phyloP scores from a whole-genome alignment of 2,797 vertebrate species.

The Amniataba percoides region DNA sequence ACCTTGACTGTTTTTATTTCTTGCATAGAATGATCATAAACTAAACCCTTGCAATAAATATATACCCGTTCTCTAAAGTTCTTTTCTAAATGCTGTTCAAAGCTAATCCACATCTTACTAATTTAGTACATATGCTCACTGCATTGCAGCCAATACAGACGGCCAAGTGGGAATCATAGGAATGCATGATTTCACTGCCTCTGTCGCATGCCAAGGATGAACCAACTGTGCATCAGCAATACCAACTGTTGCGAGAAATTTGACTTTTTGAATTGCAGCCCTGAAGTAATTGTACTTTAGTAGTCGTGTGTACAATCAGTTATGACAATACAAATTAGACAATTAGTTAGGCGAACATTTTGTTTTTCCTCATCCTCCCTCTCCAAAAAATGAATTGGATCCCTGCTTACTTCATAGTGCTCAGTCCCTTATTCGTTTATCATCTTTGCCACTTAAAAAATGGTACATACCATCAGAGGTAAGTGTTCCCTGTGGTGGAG shows the following conservation, averaged over 20 bases:
- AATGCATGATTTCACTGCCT: slow-evolving; percentile 76
- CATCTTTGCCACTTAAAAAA: background rate
- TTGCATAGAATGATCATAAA: slow-evolving; percentile 15
- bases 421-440: background rate
- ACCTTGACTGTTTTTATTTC: background rate
- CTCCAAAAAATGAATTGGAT: background rate
- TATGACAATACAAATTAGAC: background rate
- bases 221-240: slow-evolving; percentile 57
- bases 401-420: slow-evolving; percentile 9
- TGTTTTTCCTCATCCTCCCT: slow-evolving; percentile 2
- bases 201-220: slow-evolving; percentile 54
- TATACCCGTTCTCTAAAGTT: slow-evolving; percentile 22
- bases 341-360: background rate
- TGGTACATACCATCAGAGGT: slow-evolving; percentile 90
- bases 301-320: slow-evolving; percentile 22
- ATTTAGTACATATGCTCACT: slow-evolving; percentile 67
- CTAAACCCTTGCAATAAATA: slow-evolving; percentile 22
- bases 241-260: slow-evolving; percentile 51
- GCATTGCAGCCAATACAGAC: slow-evolving; percentile 46
- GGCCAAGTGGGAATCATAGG: slow-evolving; percentile 63
- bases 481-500: slow-evolving; percentile 88
- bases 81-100: slow-evolving; percentile 43
- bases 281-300: slow-evolving; percentile 18
- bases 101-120: slow-evolving; percentile 49
- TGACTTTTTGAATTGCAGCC: slow-evolving; percentile 24